Conservation (phyloP, 2,113 vertebrate species). For the Sinocyclocheilus anshuiensis region DNA sequence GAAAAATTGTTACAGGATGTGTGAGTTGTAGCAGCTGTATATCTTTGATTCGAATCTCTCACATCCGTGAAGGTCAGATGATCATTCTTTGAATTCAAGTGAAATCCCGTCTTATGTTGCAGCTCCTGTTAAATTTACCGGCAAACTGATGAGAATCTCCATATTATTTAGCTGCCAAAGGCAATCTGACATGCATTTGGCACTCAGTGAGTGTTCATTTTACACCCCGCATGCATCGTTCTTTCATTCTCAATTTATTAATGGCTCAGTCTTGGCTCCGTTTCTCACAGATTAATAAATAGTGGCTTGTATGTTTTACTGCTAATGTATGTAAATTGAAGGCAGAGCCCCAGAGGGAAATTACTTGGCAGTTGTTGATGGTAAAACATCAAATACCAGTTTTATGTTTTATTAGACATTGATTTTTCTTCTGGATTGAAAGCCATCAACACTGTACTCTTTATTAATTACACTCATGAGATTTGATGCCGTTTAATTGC, state of each 20-base stretch:
- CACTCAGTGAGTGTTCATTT: constrained; percentile 14
- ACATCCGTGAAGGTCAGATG: not conserved
- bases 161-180: not conserved
- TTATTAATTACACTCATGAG: constrained; percentile 51
- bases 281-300: constrained; percentile 49
- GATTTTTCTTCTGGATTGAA: constrained; percentile 58
- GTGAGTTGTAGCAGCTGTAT: not conserved
- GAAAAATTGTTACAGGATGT: not conserved
- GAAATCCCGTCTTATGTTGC: not conserved
- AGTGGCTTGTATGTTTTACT: constrained; percentile 44
- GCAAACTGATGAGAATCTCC: not conserved
- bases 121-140: not conserved
- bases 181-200: constrained; percentile 3
- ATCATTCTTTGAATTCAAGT: not conserved
- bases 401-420: constrained; percentile 57
- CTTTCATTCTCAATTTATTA: constrained; percentile 44
- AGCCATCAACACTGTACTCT: constrained; percentile 37
- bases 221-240: not conserved
- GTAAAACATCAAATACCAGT: constrained; percentile 51
- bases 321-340: constrained; percentile 53
- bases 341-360: constrained; percentile 2
- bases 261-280: constrained; percentile 43
- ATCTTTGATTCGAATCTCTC: not conserved
- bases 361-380: constrained; percentile 33
- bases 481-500: constrained; percentile 1